Evolutionary conservation across 2,888 invertebrate species (phyloP).

Genomic region (Hyalella azteca): DNA sequence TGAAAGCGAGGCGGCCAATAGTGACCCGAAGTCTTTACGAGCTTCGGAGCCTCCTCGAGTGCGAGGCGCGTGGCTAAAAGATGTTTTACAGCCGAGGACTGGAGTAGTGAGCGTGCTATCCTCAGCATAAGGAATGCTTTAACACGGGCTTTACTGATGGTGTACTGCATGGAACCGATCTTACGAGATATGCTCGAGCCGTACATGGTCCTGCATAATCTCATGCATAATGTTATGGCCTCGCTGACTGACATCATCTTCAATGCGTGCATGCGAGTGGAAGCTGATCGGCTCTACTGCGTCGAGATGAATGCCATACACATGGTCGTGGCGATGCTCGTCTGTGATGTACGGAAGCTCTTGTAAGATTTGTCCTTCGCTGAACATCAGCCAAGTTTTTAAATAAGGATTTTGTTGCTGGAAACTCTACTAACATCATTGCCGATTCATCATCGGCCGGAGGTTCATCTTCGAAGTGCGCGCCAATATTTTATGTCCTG

Average conservation of each 20-base stretch:
- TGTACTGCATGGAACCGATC: constrained; percentile 7
- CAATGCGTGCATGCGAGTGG: not conserved
- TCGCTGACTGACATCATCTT: not conserved
- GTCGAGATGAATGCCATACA: too few relatives aligned
- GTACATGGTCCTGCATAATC: constrained; percentile 24
- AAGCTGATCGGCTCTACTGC: not conserved
- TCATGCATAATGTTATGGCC: constrained; percentile 4
- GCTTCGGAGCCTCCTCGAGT: not conserved
- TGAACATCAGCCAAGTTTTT: too few relatives aligned
- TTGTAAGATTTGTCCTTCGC: too few relatives aligned
- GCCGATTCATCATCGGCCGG: too few relatives aligned
- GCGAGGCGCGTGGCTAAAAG: constrained; percentile 11
- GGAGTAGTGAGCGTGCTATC: not conserved
- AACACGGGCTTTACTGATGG: constrained; percentile 27
- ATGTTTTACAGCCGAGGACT: constrained; percentile 10
- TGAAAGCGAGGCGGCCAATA: not conserved
- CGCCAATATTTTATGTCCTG: too few relatives aligned
- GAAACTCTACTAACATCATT: too few relatives aligned
- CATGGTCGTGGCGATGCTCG: too few relatives aligned
- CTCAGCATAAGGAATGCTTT: constrained; percentile 22
- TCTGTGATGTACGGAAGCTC: too few relatives aligned
- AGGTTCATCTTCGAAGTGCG: too few relatives aligned
- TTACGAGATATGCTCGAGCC: not conserved
- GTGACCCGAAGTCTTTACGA: constrained; percentile 26
- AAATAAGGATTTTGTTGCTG: too few relatives aligned